Evolutionary conservation across 2,888 invertebrate species (phyloP), one percentile per base, ranked within the genome.

Genomic region (Orthonychiurus folsomi): DNA sequence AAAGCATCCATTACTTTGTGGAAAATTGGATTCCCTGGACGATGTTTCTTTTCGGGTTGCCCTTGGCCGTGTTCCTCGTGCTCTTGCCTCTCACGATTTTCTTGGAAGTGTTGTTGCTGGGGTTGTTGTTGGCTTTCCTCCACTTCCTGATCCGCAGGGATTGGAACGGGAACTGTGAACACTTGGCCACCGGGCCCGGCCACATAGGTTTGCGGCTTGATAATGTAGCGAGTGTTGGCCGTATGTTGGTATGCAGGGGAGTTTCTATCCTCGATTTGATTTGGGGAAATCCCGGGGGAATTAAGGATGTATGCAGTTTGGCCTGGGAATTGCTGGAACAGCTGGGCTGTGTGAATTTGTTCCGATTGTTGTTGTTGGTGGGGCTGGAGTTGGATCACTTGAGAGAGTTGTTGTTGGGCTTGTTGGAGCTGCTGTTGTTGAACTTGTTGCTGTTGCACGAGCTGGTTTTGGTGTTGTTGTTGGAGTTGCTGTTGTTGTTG

Each of bases 91-190:
- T 15, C 56, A 18, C 57, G 57, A 26, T 67, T 63, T 12, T 63
- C 60, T 56, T 47, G 54, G 18, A 60, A 53, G 15, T 65, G 50
- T 12, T 68, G 68, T 50, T 58, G 58, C 18, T 63, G 58, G n/a
- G 63, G 63, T 3, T 66, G 64, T 21, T 63, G 59, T n/a, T 62
- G 50, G 12, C 58, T 55, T 18, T 62, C 50, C 23, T 65, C 59
- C 24, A 57, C 25, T 26, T 60, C 63, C 59, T 73, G 72, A 18
- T 72, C 68, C 18, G 62, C 65, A 18, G 74, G 74, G n/a, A 74
- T 65, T 24, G 74, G 74, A 37, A 74, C 69, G 27, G 74, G 74
- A n/a, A 74, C 70, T n/a, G 68, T 69, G 64, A 74, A 74, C 62
- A 67, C 62, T 61, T 72, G 72, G 61, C 74, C 73, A 28, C 73